These are phyloP conservation scores for Tinea pellionella DNA, from an alignment of 2,888 invertebrate species.

Conservation along the genomic window DNA sequence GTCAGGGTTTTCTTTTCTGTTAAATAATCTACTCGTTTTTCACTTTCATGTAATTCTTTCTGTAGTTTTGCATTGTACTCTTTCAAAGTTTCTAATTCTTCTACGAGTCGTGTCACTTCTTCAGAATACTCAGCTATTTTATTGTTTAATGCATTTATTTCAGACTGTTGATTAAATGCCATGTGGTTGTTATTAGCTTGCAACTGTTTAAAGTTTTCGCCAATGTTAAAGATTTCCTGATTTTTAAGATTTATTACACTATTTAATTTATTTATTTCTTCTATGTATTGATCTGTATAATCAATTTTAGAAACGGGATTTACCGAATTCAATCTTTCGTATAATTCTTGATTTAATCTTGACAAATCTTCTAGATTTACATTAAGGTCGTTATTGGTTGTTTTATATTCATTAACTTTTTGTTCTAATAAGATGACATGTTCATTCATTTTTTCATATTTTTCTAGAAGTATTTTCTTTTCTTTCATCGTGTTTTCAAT, in stretches of 20 bases:
- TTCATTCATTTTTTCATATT: slow-evolving; percentile 55
- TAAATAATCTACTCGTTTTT: slow-evolving; percentile 44
- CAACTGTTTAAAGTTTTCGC: slow-evolving; percentile 32
- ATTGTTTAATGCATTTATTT: slow-evolving; percentile 42
- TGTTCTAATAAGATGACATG: slow-evolving; percentile 50
- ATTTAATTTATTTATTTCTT: slow-evolving; percentile 69
- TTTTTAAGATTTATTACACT: slow-evolving; percentile 60
- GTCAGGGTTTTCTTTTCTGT: slow-evolving; percentile 44
- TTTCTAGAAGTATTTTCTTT: slow-evolving; percentile 57
- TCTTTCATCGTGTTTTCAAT: slow-evolving; percentile 57
- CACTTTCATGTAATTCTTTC: slow-evolving; percentile 33
- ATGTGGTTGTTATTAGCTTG: slow-evolving; percentile 31
- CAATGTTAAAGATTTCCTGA: slow-evolving; percentile 48
- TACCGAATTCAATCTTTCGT: slow-evolving; percentile 30
- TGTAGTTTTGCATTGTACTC: slow-evolving; percentile 26
- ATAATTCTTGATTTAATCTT: slow-evolving; percentile 39
- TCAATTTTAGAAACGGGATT: slow-evolving; percentile 31
- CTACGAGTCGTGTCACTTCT: slow-evolving; percentile 19
- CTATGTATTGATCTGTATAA: slow-evolving; percentile 60
- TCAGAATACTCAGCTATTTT: slow-evolving; percentile 24
- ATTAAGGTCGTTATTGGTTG: slow-evolving; percentile 39
- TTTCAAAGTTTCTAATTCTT: not conserved
- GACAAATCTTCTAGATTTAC: slow-evolving; percentile 42
- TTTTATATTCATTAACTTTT: slow-evolving; percentile 43
- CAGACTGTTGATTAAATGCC: slow-evolving; percentile 32